Evolutionary conservation across 2,113 vertebrate genomes (phyloP).

Genomic region (Perca flavescens): DNA sequence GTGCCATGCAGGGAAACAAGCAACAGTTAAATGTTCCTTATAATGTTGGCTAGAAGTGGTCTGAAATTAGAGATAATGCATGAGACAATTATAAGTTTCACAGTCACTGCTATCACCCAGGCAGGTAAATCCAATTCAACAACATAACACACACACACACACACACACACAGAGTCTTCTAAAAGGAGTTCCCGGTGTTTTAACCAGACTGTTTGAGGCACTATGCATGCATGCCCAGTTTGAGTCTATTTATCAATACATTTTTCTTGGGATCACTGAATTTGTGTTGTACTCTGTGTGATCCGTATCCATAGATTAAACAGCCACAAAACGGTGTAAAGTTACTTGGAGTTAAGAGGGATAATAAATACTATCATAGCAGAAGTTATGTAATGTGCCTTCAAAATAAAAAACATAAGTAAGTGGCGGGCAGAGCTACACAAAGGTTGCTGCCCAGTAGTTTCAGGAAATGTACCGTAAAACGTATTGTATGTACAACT

Average conservation of each 20-base stretch:
- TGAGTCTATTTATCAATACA: not conserved
- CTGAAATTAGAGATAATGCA: not conserved
- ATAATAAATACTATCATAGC: not conserved
- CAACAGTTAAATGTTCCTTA: not conserved
- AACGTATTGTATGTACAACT: not conserved
- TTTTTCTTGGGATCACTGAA: not conserved
- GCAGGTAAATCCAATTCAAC: not conserved
- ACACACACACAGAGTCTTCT: no score
- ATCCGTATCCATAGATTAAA: not conserved
- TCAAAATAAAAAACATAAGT: constrained; percentile 48
- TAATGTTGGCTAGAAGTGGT: not conserved
- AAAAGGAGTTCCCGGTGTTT: no score
- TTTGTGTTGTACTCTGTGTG: not conserved
- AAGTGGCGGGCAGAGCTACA: not conserved
- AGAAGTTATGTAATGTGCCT: constrained; percentile 6
- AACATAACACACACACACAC: no score
- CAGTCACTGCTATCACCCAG: not conserved
- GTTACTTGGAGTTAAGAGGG: not conserved
- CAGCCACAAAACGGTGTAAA: constrained; percentile 2
- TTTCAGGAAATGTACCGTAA: fast-evolving
- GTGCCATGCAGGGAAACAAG: not conserved
- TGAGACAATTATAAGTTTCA: not conserved
- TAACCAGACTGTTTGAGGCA: not conserved
- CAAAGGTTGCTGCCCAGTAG: not conserved
- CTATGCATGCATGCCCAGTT: not conserved